Conservation (phyloP, 2,113 vertebrate genomes). For the Mormoops blainvillei region DNA sequence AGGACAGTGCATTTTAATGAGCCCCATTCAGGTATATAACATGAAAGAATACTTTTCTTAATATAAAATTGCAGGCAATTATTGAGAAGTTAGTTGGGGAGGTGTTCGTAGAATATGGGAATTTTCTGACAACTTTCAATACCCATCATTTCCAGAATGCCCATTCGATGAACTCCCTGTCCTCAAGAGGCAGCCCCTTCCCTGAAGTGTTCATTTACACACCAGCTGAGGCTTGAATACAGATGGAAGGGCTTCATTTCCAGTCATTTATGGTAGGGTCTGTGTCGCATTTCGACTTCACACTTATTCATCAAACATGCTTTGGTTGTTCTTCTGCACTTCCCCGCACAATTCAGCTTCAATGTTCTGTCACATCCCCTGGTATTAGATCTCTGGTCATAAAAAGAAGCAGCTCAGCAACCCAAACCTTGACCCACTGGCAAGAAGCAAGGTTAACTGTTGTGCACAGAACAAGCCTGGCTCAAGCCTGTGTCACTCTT, state of each 20-base stretch:
- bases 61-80: not conserved
- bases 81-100: not conserved
- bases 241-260: not conserved
- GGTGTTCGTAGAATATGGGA: not conserved
- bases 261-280: not conserved
- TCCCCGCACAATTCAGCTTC: not conserved
- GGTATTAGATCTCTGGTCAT: not conserved
- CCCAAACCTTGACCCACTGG: not conserved
- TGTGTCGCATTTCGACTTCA: not conserved
- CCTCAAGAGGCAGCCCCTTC: not conserved
- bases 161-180: not conserved
- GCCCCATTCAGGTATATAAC: not conserved
- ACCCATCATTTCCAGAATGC: not conserved
- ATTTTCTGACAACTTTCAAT: not conserved
- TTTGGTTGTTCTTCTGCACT: accelerated
- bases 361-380: not conserved
- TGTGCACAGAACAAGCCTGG: constrained; percentile 36
- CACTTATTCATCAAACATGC: not conserved
- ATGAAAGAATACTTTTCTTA: not conserved
- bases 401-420: not conserved
- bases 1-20: constrained; percentile 44
- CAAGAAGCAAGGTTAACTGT: constrained; percentile 60
- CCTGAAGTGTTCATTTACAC: not conserved
- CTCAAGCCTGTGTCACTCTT: constrained; percentile 61
- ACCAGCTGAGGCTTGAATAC: not conserved